Conservation (phyloP, 1,140 invertebrate species). For the Danaus plexippus region DNA sequence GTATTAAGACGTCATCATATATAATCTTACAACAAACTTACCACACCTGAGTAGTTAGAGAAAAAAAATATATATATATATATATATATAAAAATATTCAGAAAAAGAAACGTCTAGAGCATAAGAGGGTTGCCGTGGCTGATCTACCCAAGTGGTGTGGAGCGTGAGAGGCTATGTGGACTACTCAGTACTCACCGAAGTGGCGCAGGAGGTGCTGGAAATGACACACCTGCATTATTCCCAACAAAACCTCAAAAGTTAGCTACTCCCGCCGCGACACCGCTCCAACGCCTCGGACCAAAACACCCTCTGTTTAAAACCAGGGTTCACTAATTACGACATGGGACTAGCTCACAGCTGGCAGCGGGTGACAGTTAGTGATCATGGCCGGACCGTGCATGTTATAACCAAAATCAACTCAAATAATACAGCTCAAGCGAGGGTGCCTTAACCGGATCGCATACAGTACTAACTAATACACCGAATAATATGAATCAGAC, state of each 20-base stretch:
- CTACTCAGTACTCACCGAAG: slow-evolving; percentile 60
- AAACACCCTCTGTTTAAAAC: slow-evolving; percentile 67
- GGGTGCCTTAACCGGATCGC: slow-evolving; percentile 52
- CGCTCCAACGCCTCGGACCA: slow-evolving; percentile 42
- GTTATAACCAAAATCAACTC: slow-evolving; percentile 51
- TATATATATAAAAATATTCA: slow-evolving; percentile 1
- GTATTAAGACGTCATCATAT: no score
- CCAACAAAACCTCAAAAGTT: slow-evolving; percentile 51
- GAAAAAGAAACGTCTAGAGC: slow-evolving; percentile 7
- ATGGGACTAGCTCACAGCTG: slow-evolving; percentile 43
- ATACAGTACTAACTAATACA: slow-evolving; percentile 61
- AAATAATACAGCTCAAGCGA: slow-evolving; percentile 55
- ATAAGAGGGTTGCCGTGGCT: slow-evolving; percentile 10
- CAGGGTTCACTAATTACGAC: slow-evolving; percentile 60
- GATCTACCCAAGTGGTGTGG: slow-evolving; percentile 14
- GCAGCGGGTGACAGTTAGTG: slow-evolving; percentile 31
- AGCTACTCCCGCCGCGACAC: slow-evolving; percentile 39
- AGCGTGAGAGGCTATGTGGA: slow-evolving; percentile 35
- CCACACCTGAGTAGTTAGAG: no score
- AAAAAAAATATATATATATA: no score
- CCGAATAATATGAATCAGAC: slow-evolving; percentile 40
- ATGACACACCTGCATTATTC: slow-evolving; percentile 73
- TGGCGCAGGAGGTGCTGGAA: slow-evolving; percentile 71
- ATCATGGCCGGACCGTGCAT: slow-evolving; percentile 51
- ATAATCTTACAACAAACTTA: no score